Base-by-base conservation (phyloP, 2,797 vertebrate genomes). In the Lacerta viridis region DNA sequence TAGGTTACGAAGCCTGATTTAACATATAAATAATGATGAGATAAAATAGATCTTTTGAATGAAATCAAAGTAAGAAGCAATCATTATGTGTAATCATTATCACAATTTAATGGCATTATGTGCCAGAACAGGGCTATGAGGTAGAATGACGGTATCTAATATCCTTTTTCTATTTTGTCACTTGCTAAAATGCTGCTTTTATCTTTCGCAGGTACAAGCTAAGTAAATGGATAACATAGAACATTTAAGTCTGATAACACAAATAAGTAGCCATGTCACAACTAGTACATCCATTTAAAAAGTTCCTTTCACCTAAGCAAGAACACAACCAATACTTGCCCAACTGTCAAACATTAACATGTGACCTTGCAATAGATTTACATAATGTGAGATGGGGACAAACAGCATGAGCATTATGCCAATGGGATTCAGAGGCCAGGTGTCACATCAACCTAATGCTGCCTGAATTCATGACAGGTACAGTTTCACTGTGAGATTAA, bases 71-170 rank as follows among this genome's bases (percentile, higher is more conserved):
- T 90, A 92, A 94, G 91, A 92, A 91, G 91, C 91, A 93, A 92
- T 95, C 93, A 95, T 96, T 95, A 93, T 91, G 89, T 93, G 84
- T 87, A 95, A 95, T 94, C 93, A 91, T 81, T 93, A 94, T 95
- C 90, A 94, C 76, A 94, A 91, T 91, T 93, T 92, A 93, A 94
- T 93, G 93, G 90, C 91, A 93, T 93, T 93, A 93, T 93, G 76
- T 88, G 87, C 81, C 83, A 23, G 78, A 94, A 87, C 1, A 68
- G 41, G 71, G 87, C 91, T 85, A 90, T 25, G 93, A 92, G 71
- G 86, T 68, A 88, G 87, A 90, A 93, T 85, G 88, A 85, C 66
- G 90, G 33, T 85, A 72, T 50, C 79, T 93, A 83, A 83, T 66
- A 46, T 33, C 82, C 39, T 83, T 59, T 85, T 41, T 33, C 75